Evolutionary conservation across 2,888 invertebrate species (phyloP).

Genomic region (Chymomyza caudatula): DNA sequence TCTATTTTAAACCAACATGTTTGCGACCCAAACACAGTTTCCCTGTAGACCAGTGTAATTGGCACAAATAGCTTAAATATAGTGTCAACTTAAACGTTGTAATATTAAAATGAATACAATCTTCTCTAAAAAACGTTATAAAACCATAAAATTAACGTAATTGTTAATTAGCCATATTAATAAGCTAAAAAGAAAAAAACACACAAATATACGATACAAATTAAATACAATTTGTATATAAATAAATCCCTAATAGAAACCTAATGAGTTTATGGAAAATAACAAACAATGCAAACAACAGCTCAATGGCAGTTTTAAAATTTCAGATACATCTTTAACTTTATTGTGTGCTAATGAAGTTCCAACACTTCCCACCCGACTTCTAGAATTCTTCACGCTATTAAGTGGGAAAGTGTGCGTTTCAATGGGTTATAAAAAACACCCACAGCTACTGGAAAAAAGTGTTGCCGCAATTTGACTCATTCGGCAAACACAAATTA

Average conservation of each 20-base stretch:
- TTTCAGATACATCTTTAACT: slow-evolving; percentile 16
- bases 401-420: not conserved
- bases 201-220: slow-evolving; percentile 9
- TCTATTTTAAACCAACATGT: too few species aligned
- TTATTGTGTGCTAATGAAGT: slow-evolving; percentile 67
- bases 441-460: not conserved
- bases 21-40: too few species aligned
- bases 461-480: not conserved
- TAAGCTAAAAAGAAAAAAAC: not conserved
- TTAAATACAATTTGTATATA: not conserved
- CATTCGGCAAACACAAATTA: not conserved
- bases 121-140: not conserved
- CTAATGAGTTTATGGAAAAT: slow-evolving; percentile 44
- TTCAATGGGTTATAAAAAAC: not conserved
- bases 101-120: not conserved
- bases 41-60: too few species aligned
- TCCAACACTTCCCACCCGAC: not conserved
- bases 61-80: not conserved
- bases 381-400: not conserved
- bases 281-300: slow-evolving; percentile 31
- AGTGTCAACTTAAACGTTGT: not conserved
- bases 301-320: slow-evolving; percentile 13
- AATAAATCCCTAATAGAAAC: slow-evolving; percentile 7
- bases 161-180: not conserved
- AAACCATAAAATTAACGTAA: not conserved